Evolutionary conservation across 2,888 invertebrate species (phyloP), one percentile per base, ranked within the genome.

Genomic region (Xylota sylvarum): DNA sequence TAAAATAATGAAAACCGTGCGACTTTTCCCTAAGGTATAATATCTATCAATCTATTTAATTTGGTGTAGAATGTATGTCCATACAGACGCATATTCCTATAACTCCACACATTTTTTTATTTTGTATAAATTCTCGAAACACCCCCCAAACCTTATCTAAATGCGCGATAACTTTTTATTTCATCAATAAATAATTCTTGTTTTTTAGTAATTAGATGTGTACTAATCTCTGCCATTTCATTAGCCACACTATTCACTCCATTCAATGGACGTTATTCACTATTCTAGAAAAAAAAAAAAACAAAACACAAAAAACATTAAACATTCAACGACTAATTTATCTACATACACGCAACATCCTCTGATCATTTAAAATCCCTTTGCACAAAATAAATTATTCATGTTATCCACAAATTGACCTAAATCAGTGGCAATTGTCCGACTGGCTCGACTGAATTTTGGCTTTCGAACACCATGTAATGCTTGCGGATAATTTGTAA

Each of bases 341-440:
- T 48, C 35, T 48, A 23, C 23, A 58, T 4, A 17, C 27, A n/a
- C 43, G 23, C 27, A 64, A 17, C 14, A 60, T 9, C 52, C 52
- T 35, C 12, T 56, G 37, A 35, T 10, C 5, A 58, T 64, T 70
- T 56, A 37, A 67, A 67, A 74, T 46, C 30, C 60, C 30, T 37
- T 62, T 52, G n/a, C 12, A 17, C 17, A 52, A 52, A 74, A 67
- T 52, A n/a, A 60, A 80, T 78, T 70, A 81, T 67, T 81, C 67
- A 81, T 69, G 73, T 67, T 55, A 52, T 67, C 80, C 80, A 17
- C 80, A 73, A 81, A 60, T 67, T 81, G 80, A 73, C 80, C 80
- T 50, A 69, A 81, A 81, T 74, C 80, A 60, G 60, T 67, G 80
- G 60, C 73, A 60, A 74, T 50, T 81, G 32, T 65, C 64, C 23